A percentile compares a stretch with the other conserved stretches of the same genome.
Evolutionary conservation across 2,888 invertebrate species (phyloP).

Genomic region (Euproctis similis): DNA sequence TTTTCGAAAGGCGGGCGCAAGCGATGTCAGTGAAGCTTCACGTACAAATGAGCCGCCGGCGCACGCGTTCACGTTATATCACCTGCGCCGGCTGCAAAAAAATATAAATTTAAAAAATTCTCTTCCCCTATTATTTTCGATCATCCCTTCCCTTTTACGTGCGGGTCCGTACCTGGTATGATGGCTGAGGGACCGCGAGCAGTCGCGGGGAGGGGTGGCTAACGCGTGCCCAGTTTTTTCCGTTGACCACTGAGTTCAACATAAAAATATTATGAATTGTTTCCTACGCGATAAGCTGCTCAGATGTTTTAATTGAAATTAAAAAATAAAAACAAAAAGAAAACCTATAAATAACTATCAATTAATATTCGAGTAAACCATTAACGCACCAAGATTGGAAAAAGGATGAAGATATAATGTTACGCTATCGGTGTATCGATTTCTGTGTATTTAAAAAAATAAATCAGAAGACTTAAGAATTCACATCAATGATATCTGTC

Average conservation of each 20-base stretch:
- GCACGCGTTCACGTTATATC: slow-evolving; percentile 73
- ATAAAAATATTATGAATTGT: slow-evolving; percentile 23
- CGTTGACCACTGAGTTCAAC: slow-evolving; percentile 53
- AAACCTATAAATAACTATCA: not conserved
- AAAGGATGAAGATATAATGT: slow-evolving; percentile 22
- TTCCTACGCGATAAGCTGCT: slow-evolving; percentile 4
- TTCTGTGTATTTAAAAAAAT: slow-evolving; percentile 35
- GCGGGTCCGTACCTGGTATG: slow-evolving; percentile 71
- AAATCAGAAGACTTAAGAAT: slow-evolving; percentile 47
- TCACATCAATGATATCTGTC: slow-evolving; percentile 34
- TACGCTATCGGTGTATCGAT: slow-evolving; percentile 33
- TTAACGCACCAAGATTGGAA: slow-evolving; percentile 16
- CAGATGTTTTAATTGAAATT: too few species aligned
- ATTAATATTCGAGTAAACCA: slow-evolving; percentile 7
- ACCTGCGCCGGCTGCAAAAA: slow-evolving; percentile 77
- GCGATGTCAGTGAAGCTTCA: slow-evolving; percentile 59
- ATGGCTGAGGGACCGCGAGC: slow-evolving; percentile 37
- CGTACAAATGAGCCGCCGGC: slow-evolving; percentile 71
- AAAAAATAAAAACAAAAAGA: too few species aligned
- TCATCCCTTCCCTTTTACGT: slow-evolving; percentile 72
- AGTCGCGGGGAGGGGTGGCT: slow-evolving; percentile 34
- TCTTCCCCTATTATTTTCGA: slow-evolving; percentile 76
- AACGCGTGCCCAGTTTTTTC: slow-evolving; percentile 69
- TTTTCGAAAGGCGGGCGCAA: slow-evolving; percentile 35
- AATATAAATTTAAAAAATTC: slow-evolving; percentile 72